Conservation (phyloP, 2,888 invertebrate genomes). For the Orchestes rusci region DNA sequence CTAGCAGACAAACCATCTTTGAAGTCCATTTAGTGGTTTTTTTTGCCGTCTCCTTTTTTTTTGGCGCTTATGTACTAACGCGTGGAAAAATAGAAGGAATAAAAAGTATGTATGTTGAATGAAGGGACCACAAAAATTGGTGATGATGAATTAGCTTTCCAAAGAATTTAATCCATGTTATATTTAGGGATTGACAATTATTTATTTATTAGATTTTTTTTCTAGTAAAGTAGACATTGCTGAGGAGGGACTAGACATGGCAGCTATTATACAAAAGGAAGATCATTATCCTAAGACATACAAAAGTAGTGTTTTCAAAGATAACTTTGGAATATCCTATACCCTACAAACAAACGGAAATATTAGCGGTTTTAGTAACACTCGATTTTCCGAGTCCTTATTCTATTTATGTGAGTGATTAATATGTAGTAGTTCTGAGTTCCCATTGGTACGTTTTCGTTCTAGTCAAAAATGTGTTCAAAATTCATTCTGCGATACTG, state of each 20-base stretch:
- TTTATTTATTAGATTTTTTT: no score
- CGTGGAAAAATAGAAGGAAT: no score
- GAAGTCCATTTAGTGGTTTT: no score
- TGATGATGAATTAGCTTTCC: no score
- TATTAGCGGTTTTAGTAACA: conserved; percentile 37
- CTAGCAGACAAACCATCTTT: no score
- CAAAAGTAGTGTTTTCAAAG: conserved; percentile 40
- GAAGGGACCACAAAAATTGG: no score
- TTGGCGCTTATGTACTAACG: no score
- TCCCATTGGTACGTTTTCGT: no score
- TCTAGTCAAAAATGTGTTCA: conserved; percentile 53
- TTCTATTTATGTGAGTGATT: conserved; percentile 43
- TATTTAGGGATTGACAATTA: no score
- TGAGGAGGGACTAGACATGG: conserved; percentile 41
- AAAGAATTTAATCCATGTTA: no score
- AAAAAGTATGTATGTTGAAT: no score
- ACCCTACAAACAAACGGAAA: conserved; percentile 32
- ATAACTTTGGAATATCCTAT: conserved; percentile 42
- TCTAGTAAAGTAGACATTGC: conserved; percentile 43
- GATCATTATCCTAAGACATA: conserved; percentile 37
- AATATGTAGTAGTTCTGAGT: background rate
- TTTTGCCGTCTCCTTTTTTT: no score
- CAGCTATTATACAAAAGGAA: conserved; percentile 20
- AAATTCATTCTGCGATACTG: conserved; percentile 44
- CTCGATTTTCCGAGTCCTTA: conserved; percentile 41